Percentiles rank a stretch among this genome's conserved stretches.
phyloP scores from a whole-genome alignment of 1,140 invertebrate genomes.

The Zaprionus capensis region DNA sequence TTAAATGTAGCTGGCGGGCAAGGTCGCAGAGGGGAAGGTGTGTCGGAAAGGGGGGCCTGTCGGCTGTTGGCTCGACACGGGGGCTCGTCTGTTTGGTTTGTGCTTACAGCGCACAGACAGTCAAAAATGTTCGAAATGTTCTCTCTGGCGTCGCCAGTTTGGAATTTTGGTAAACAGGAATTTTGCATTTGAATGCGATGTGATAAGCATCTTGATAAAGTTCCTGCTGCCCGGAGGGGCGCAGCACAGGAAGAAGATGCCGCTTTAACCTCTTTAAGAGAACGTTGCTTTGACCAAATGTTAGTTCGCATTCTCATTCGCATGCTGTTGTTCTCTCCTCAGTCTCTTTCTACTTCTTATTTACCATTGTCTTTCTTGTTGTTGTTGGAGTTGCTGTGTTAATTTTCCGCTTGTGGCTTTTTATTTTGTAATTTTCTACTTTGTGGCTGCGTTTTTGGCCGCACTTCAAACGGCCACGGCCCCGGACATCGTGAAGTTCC shows the following conservation, averaged over 20 bases:
- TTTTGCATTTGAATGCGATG: slow-evolving; percentile 70
- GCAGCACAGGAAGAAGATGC: neutral
- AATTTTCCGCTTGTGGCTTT: slow-evolving; percentile 81
- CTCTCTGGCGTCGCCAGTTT: slow-evolving; percentile 3
- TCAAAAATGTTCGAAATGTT: slow-evolving; percentile 73
- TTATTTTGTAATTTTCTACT: slow-evolving; percentile 82
- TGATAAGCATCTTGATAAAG: slow-evolving; percentile 80
- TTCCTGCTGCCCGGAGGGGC: slow-evolving; percentile 17
- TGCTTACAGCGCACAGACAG: slow-evolving; percentile 66
- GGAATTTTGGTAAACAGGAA: slow-evolving; percentile 73
- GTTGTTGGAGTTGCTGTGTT: slow-evolving; percentile 43
- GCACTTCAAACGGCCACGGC: slow-evolving; percentile 15
- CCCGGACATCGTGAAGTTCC: slow-evolving; percentile 30
- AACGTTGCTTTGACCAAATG: slow-evolving; percentile 45
- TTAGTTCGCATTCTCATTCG: slow-evolving; percentile 21
- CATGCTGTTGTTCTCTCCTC: slow-evolving; percentile 5
- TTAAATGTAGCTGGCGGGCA: slow-evolving; percentile 79
- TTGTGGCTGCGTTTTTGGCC: slow-evolving; percentile 55
- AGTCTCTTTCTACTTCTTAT: neutral
- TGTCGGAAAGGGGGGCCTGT: neutral
- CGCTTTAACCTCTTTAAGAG: slow-evolving; percentile 32
- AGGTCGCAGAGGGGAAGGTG: slow-evolving; percentile 10
- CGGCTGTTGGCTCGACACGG: neutral
- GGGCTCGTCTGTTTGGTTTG: slow-evolving; percentile 33
- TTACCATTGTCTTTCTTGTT: neutral